phyloP scores from a whole-genome alignment of 2,797 vertebrate species.

The Mormyrus hasselquistii region DNA sequence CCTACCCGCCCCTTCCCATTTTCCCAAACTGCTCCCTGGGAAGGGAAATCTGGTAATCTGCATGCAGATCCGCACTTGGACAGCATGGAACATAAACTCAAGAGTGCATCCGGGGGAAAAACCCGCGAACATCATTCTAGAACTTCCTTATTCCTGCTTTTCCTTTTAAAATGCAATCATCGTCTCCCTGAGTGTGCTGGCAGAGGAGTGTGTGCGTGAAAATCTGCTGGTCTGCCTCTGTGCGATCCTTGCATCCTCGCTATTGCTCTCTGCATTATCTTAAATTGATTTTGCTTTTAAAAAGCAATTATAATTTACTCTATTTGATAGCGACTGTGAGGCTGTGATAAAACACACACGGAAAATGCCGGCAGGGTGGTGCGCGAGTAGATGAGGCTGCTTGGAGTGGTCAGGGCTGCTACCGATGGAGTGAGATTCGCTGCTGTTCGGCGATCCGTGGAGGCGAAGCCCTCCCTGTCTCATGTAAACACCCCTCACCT shows the following conservation, averaged over 20 bases:
- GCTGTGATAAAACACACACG: conserved; percentile 57
- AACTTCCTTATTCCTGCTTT: background rate
- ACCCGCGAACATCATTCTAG: background rate
- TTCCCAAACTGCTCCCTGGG: background rate
- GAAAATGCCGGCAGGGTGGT: conserved; percentile 24
- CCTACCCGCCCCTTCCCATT: background rate
- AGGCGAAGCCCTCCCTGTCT: background rate
- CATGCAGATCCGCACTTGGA: background rate
- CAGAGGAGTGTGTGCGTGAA: conserved; percentile 46
- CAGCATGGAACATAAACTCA: background rate
- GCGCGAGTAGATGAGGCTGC: conserved; percentile 46
- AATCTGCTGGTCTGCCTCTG: background rate
- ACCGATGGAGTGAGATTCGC: conserved; percentile 33
- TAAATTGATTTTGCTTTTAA: conserved; percentile 63
- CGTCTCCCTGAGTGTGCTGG: background rate
- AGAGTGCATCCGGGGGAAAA: background rate
- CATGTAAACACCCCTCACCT: background rate
- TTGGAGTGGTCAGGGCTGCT: conserved; percentile 44
- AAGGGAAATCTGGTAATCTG: background rate
- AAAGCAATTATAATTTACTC: conserved; percentile 64
- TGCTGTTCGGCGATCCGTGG: background rate
- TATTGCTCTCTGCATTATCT: conserved; percentile 54
- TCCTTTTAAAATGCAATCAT: background rate
- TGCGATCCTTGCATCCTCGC: conserved; percentile 28
- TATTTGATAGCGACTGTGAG: conserved; percentile 59